A percentile compares a stretch with the other conserved stretches of the same genome.
Evolutionary conservation across 1,140 invertebrate species (phyloP).

Genomic region (Tetramorium parvispinum): DNA sequence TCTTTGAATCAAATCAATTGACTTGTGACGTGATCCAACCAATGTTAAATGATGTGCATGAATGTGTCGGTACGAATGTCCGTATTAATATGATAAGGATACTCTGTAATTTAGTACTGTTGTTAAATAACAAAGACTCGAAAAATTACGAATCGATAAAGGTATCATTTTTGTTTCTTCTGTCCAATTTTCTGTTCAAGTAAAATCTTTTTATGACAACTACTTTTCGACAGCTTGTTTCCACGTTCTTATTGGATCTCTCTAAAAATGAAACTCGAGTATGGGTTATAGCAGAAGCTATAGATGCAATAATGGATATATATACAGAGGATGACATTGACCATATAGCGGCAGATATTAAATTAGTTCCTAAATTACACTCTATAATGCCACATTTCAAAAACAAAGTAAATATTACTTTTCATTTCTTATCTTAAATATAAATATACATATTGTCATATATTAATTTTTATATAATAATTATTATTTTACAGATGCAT

Average conservation of each 20-base stretch:
- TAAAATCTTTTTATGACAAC: slow-evolving; percentile 75
- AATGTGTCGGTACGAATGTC: slow-evolving; percentile 87
- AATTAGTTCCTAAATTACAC: slow-evolving; percentile 87
- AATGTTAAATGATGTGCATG: slow-evolving; percentile 87
- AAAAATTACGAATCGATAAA: slow-evolving; percentile 79
- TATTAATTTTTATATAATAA: slow-evolving; percentile 43
- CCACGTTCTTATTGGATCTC: slow-evolving; percentile 86
- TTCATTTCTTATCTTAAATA: slow-evolving; percentile 4
- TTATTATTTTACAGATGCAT: slow-evolving; percentile 85
- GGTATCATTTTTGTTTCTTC: slow-evolving; percentile 69
- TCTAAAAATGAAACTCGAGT: slow-evolving; percentile 86
- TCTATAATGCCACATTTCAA: slow-evolving; percentile 88
- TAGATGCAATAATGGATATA: slow-evolving; percentile 92
- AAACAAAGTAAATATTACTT: slow-evolving; percentile 86
- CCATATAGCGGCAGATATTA: slow-evolving; percentile 87
- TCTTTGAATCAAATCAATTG: slow-evolving; percentile 78
- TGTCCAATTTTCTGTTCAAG: slow-evolving; percentile 42
- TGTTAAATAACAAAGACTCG: slow-evolving; percentile 69
- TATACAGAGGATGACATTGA: slow-evolving; percentile 92
- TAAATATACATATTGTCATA: no score
- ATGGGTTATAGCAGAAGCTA: slow-evolving; percentile 90
- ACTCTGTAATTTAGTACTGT: slow-evolving; percentile 87
- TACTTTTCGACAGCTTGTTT: slow-evolving; percentile 77
- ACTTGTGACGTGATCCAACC: slow-evolving; percentile 82
- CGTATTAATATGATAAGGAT: slow-evolving; percentile 90